These are phyloP conservation scores for Melitaea athalia DNA, from an alignment of 2,888 invertebrate genomes.

Conservation along the genomic window DNA sequence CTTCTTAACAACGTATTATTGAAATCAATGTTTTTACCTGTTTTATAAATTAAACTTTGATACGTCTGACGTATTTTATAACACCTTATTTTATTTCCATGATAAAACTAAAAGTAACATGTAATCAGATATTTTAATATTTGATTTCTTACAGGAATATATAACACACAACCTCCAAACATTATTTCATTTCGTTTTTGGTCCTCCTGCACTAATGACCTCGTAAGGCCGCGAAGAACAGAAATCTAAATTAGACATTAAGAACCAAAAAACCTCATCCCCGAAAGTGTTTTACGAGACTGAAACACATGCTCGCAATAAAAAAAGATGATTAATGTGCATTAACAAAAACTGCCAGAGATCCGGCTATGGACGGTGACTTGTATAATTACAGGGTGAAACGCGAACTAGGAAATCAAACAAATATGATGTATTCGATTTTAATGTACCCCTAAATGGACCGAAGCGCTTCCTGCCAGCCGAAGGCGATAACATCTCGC, in stretches of 20 bases:
- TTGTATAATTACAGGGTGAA: constrained; percentile 81
- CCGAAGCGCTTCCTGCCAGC: constrained; percentile 79
- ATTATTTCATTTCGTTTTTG: not conserved
- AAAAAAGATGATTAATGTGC: constrained; percentile 81
- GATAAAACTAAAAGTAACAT: constrained; percentile 3
- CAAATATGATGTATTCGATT: constrained; percentile 83
- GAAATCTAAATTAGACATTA: constrained; percentile 75
- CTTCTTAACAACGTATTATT: not conserved
- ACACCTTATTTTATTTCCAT: not conserved
- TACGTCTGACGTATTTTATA: not conserved
- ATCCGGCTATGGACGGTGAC: constrained; percentile 77
- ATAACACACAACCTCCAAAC: constrained; percentile 3
- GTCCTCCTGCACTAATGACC: constrained; percentile 67
- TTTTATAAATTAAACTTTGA: not conserved
- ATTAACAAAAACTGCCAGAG: constrained; percentile 73
- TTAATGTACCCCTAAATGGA: constrained; percentile 83
- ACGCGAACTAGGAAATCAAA: constrained; percentile 82
- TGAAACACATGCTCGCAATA: constrained; percentile 78
- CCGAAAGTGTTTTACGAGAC: constrained; percentile 74
- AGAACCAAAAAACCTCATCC: constrained; percentile 67
- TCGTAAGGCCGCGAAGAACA: constrained; percentile 59
- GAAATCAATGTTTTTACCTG: not conserved
- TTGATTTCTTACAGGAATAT: constrained; percentile 11
- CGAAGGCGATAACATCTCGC: constrained; percentile 72
- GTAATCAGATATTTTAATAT: not conserved